phyloP scores from a whole-genome alignment of 2,888 invertebrate genomes.

The Polyommatus icarus region DNA sequence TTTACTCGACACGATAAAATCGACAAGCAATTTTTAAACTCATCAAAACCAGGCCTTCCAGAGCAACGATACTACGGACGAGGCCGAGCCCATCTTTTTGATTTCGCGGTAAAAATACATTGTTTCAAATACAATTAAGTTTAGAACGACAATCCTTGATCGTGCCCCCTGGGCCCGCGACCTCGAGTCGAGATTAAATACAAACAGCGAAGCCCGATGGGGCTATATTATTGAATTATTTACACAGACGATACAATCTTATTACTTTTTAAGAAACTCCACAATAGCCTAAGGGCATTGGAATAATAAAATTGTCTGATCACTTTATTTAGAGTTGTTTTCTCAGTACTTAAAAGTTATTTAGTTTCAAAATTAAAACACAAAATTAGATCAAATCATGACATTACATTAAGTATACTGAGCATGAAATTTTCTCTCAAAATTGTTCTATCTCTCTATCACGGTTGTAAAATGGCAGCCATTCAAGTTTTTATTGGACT shows the following conservation, averaged over 20 bases:
- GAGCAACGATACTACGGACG: no score
- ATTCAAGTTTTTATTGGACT: no score
- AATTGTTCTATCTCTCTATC: no score
- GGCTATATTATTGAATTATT: constrained; percentile 5
- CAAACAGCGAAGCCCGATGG: background rate
- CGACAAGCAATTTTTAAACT: background rate
- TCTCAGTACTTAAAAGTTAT: background rate
- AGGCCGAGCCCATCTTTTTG: no score
- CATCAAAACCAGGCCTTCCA: background rate
- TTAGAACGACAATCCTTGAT: background rate
- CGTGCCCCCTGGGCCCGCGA: background rate
- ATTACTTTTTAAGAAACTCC: background rate
- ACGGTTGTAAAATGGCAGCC: no score
- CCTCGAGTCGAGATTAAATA: constrained; percentile 6
- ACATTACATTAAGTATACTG: no score
- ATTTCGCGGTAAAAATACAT: no score
- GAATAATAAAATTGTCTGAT: background rate
- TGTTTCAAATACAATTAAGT: constrained; percentile 5
- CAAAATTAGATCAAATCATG: no score
- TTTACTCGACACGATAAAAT: background rate
- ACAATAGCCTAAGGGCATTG: background rate
- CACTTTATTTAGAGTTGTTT: background rate
- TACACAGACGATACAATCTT: background rate
- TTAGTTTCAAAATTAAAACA: no score
- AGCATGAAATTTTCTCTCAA: no score